Conservation (phyloP, 2,113 vertebrate genomes). For the Empidonax alnorum region DNA sequence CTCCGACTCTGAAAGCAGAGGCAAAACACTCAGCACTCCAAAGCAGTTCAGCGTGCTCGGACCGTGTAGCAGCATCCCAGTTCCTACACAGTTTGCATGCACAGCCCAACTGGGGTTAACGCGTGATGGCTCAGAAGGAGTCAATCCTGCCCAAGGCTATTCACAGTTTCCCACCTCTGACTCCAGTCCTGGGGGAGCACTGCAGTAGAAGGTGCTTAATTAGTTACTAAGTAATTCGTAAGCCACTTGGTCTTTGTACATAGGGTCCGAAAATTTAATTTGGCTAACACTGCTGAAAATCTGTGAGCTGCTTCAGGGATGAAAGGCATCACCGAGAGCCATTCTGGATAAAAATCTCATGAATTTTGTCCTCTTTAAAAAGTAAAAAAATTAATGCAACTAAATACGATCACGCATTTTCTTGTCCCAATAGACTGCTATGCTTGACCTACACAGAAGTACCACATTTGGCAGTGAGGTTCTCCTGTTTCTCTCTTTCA, state of each 20-base stretch:
- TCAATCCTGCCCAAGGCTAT: background rate
- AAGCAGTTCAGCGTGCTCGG: background rate
- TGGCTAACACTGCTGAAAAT: background rate
- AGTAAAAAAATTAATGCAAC: background rate
- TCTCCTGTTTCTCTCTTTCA: background rate
- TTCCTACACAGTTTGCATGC: background rate
- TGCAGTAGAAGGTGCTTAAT: background rate
- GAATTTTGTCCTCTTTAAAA: background rate
- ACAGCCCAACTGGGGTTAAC: background rate
- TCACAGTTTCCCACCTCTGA: background rate
- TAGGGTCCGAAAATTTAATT: background rate
- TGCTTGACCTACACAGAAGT: background rate
- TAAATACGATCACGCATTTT: background rate
- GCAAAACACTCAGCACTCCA: background rate
- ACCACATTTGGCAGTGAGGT: background rate
- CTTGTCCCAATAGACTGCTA: background rate
- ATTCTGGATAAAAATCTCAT: background rate
- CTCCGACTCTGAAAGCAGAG: background rate
- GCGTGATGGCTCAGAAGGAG: background rate
- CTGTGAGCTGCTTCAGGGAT: background rate
- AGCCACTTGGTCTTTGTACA: background rate
- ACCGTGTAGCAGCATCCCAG: background rate
- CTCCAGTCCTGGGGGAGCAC: background rate
- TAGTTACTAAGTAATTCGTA: background rate
- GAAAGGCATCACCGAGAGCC: background rate